phyloP scores from a whole-genome alignment of 2,797 vertebrate species.

The Tamandua tetradactyla region DNA sequence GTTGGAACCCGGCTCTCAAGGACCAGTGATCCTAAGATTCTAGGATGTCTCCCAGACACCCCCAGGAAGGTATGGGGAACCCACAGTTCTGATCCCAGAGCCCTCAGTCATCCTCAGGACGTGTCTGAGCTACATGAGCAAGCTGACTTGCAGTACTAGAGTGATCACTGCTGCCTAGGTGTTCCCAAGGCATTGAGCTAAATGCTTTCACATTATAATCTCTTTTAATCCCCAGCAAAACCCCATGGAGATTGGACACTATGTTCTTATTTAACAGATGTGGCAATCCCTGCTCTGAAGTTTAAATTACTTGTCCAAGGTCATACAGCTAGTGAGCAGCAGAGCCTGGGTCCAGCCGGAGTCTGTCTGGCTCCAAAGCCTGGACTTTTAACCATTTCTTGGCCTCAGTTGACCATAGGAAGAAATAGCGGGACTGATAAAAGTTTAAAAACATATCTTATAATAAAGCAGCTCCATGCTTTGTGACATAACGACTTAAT shows the following conservation, averaged over 20 bases:
- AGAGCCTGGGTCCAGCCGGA: neutral
- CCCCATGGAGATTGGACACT: neutral
- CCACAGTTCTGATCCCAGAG: neutral
- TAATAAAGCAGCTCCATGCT: neutral
- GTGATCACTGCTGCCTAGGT: neutral
- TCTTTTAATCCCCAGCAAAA: neutral
- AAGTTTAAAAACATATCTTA: conserved; percentile 32
- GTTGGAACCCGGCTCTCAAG: neutral
- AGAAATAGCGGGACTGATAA: neutral
- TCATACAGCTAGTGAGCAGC: neutral
- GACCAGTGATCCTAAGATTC: neutral
- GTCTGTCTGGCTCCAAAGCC: neutral
- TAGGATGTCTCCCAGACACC: neutral
- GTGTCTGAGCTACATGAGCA: neutral
- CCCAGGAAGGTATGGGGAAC: neutral
- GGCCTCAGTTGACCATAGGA: neutral
- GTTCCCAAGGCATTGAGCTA: neutral
- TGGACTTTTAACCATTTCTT: neutral
- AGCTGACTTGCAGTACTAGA: neutral
- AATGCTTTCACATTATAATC: neutral
- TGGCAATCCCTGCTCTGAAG: neutral
- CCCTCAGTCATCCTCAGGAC: neutral
- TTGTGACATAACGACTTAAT: neutral
- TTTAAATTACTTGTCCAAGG: neutral
- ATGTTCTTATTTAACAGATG: neutral